These are phyloP conservation scores for Grapholita molesta DNA, from an alignment of 1,140 invertebrate species.

Conservation along the genomic window DNA sequence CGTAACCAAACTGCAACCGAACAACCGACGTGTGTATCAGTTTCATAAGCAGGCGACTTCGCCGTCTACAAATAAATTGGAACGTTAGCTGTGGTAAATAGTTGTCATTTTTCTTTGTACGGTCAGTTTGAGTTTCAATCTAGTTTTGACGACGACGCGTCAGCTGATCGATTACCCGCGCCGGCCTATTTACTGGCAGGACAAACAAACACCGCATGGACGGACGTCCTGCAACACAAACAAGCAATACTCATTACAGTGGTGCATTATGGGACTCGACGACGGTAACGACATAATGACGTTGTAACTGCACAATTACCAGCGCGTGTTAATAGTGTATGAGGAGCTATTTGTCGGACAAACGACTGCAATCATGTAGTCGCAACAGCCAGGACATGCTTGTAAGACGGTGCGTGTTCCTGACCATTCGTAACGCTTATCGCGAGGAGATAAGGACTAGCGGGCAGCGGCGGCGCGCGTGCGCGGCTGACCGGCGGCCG, in stretches of 20 bases:
- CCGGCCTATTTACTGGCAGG: neutral
- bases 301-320: neutral
- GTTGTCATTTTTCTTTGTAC: neutral
- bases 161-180: neutral
- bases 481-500: slow-evolving; percentile 29
- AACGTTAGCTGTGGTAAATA: neutral
- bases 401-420: neutral
- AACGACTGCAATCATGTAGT: neutral
- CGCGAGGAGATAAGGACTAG: neutral
- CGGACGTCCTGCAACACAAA: neutral
- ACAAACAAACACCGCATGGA: neutral
- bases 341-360: neutral
- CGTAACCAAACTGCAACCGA: neutral
- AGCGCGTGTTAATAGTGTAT: neutral
- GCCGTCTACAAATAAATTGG: neutral
- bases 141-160: neutral
- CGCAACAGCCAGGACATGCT: neutral
- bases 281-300: neutral
- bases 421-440: neutral
- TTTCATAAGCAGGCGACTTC: neutral
- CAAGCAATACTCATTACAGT: neutral
- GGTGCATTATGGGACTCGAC: neutral
- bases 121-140: neutral
- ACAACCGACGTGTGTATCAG: neutral
- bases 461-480: slow-evolving; percentile 17